Evolutionary conservation across 2,888 invertebrate species (phyloP), one percentile per base, ranked within the genome.

Genomic region (Agrenia bidenticulata): DNA sequence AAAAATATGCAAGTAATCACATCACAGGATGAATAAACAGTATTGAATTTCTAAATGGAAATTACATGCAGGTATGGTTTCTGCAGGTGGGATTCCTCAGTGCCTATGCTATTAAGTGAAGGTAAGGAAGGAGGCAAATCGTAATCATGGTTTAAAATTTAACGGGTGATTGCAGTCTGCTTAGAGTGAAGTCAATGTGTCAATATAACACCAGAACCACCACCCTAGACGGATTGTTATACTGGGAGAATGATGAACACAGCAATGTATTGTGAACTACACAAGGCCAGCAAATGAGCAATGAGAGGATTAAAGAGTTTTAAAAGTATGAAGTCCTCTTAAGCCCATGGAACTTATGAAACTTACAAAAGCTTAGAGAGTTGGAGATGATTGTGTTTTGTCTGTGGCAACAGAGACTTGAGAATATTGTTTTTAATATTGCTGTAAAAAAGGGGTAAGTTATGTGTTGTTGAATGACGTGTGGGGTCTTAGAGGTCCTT

Each of bases 401-500:
- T 15, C 2, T 45, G 45, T 11, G 19, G 45, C 4, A 45, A 39
- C 15, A 39, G 15, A 11, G 15, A 15, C 15, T 39, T 39, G 7
- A 23, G 53, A 53, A 53, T 23, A 53, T 53, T 53, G 53, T 54
- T 32, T 51, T 26, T 27, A 54, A 27, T 27, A 26, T 32, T 54
- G 54, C 17, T 32, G 13, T 32, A 23, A 54, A 17, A 17, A 54
- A 27, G n/a, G 32, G 17, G 37, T 32, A 32, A 27, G 32, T 32
- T 62, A 45, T 45, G 50, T 56, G 49, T 49, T 62, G 55, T 57
- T 65, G 64, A 66, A 53, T 70, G 70, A 65, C 67, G 67, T 67
- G 67, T 70, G 67, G 60, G 70, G 70, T 67, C 70, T 67, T 58
- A 53, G 41, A 61, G 64, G 67, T 70, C 67, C 61, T 64, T 61